Evolutionary conservation across 2,888 invertebrate species (phyloP), one percentile per base, ranked within the genome.

Genomic region (Hemaris fuciformis): DNA sequence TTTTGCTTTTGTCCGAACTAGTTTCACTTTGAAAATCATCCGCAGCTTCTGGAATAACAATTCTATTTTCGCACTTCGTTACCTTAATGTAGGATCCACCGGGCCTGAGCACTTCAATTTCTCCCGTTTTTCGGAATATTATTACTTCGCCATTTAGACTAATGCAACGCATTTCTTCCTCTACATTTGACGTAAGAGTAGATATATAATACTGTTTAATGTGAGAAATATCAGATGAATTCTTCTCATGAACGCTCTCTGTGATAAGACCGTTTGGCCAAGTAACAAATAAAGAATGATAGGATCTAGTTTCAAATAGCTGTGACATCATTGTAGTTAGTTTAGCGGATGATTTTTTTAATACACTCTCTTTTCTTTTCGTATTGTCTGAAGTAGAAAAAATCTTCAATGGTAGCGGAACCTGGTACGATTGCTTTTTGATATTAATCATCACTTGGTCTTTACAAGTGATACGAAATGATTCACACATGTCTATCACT

Each of bases 221-320:
- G 64, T 91, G 89, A 42, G 87, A 86, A 61, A 92, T 76, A 58
- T 67, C 64, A 13, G 79, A 63, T 1, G 85, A 85, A 70, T 88
- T 85, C 3, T 76, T 65, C 65, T 84, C 80, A 70, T 91, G 78
- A 20, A 92, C 80, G 62, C 80, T 88, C 72, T 91, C 88, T 7
- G 87, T 87, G 7, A 90, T 79, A 34, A 87, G 80, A 1, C 93
- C 93, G 66, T 90, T 92, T 1, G 91, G 91, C 89, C 91, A 92
- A 3, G 91, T 88, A 20, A 90, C 68, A 65, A 70, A 78, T 42
- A 91, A 67, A 1, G 88, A 83, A 73, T 90, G 76, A 74, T 74
- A 89, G 42, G 69, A 70, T 68, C 75, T 76, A 1, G 67, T 73
- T 73, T 84, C 83, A 65, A 71, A 73, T 61, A 75, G 60, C 61